Evolutionary conservation across 2,797 vertebrate species (phyloP), one percentile per base, ranked within the genome.

Genomic region (Arnoldichthys spilopterus): DNA sequence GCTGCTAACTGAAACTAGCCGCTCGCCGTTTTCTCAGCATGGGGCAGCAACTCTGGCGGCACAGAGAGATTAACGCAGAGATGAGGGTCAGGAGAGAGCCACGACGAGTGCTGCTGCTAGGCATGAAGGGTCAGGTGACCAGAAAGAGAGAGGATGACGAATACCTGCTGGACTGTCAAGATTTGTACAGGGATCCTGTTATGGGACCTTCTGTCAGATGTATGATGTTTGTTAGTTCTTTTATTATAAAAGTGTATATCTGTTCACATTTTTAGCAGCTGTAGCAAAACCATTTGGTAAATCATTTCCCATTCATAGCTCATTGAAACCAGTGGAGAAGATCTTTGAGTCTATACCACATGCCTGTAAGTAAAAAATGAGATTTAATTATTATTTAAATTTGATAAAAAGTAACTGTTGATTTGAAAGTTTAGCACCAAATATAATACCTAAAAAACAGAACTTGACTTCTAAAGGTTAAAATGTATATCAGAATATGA

Each of bases 11-110:
- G 79, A 83, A 84, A 84, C 78, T 83, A 84, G 79, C 77, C 22
- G 77, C 81, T 54, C 70, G 77, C 61, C 78, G 56, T 82, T 68
- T 72, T 81, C 81, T 80, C 86, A 78, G 74, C 79, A 84, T 84
- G 84, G 80, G 86, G 84, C 82, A 81, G 78, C 72, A 72, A 72
- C 71, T 63, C 77, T 84, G 84, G 86, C 82, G 81, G 74, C 84
- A 69, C 71, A 66, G 70, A 73, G 83, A 73, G 85, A 86, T 86
- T 82, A 86, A 71, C 64, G 56, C 49, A 43, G 80, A 77, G 69
- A 28, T 61, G 28, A 79, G 77, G 80, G 73, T 82, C 69, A 73
- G 11, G 49, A 82, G 47, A 78, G 64, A 78, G 63, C 49, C 28
- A 58, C 15, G 40, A 18, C 45, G 62, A 74, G 68, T 45, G 43